These are phyloP conservation scores for Anaspis maculata DNA, from an alignment of 2,888 invertebrate genomes.

Conservation along the genomic window DNA sequence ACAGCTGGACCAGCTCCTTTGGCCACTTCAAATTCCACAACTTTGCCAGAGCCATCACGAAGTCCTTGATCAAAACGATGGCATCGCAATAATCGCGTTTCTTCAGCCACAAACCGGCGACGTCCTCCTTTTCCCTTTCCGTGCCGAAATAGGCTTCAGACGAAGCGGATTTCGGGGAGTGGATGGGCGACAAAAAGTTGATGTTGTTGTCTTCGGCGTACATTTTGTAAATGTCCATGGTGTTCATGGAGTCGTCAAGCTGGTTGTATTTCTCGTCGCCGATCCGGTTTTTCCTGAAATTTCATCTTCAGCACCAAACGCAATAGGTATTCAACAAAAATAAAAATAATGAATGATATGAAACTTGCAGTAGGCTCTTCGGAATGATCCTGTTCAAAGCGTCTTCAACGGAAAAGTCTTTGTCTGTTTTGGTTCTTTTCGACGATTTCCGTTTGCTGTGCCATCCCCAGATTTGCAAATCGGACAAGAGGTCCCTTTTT, in stretches of 20 bases:
- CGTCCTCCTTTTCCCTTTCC: constrained; percentile 55
- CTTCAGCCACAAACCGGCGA: constrained; percentile 53
- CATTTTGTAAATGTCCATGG: constrained; percentile 53
- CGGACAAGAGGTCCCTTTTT: constrained; percentile 64
- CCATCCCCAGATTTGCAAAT: constrained; percentile 73
- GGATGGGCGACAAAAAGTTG: constrained; percentile 29
- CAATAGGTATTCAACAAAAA: constrained; percentile 7
- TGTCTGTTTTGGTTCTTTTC: constrained; percentile 48
- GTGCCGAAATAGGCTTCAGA: constrained; percentile 56
- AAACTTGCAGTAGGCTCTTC: constrained; percentile 44
- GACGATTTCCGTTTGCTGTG: constrained; percentile 53
- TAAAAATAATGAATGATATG: constrained; percentile 11
- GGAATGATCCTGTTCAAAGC: constrained; percentile 61
- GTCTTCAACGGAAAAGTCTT: constrained; percentile 59
- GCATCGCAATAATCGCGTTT: constrained; percentile 52
- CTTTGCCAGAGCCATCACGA: constrained; percentile 48
- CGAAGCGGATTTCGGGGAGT: constrained; percentile 27
- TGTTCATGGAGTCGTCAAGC: constrained; percentile 52
- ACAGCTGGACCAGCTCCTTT: constrained; percentile 48
- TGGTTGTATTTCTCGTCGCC: constrained; percentile 9
- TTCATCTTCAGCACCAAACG: constrained; percentile 5
- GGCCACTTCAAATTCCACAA: constrained; percentile 64
- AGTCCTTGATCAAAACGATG: constrained; percentile 53
- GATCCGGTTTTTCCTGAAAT: constrained; percentile 1
- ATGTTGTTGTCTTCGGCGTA: constrained; percentile 44